These are phyloP conservation scores for Pelagia noctiluca DNA, from an alignment of 30 jellyfish, hydroid and myxozoan species.

Conservation along the genomic window DNA sequence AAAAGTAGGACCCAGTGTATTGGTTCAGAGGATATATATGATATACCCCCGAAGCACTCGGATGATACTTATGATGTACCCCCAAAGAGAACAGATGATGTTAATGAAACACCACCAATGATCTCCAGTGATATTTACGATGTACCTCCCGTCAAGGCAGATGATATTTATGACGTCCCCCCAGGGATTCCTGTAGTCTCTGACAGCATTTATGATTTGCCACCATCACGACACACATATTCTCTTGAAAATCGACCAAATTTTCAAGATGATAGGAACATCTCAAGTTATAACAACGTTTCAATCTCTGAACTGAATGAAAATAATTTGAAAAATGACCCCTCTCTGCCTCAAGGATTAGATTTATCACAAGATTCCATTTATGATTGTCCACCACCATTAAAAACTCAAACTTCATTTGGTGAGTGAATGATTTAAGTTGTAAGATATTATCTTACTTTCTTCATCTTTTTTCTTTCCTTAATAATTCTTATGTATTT, in stretches of 20 bases:
- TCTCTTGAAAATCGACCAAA: background rate
- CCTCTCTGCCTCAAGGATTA: constrained; percentile 12
- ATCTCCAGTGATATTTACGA: constrained; percentile 15
- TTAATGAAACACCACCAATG: background rate
- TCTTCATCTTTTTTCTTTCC: too few relatives aligned
- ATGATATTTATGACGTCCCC: constrained; percentile 19
- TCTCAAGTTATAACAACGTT: background rate
- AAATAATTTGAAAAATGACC: background rate
- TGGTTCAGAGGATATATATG: constrained; percentile 8
- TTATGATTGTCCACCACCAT: constrained; percentile 19
- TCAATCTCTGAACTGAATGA: background rate
- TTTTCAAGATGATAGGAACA: background rate
- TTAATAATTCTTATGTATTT: too few relatives aligned
- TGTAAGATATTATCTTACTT: too few relatives aligned
- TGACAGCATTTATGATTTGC: constrained; percentile 61
- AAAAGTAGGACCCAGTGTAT: background rate
- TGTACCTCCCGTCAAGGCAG: constrained; percentile 15
- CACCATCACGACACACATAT: constrained; percentile 27
- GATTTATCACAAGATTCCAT: background rate
- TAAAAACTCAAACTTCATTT: too few relatives aligned
- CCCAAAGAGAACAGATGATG: background rate
- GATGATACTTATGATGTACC: constrained; percentile 21
- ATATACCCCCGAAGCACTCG: background rate
- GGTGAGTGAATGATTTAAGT: background rate
- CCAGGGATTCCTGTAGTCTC: too few relatives aligned